Conservation (phyloP, 2,888 invertebrate genomes). For the Scaptodrosophila latifasciaeformis region DNA sequence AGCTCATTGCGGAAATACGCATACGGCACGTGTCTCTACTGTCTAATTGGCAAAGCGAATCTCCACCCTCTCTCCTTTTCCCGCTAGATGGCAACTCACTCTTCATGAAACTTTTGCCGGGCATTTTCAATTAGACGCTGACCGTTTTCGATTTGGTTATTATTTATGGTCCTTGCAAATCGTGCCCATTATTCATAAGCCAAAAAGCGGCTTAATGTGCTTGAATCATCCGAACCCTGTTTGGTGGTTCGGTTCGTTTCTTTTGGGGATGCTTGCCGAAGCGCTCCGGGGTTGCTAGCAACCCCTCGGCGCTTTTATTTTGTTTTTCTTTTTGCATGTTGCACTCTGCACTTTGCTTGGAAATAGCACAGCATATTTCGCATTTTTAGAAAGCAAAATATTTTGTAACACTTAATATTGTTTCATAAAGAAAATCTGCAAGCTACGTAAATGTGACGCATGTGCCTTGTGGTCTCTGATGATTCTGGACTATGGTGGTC, state of each 20-base stretch:
- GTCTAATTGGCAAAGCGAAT: constrained; percentile 61
- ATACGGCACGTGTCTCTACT: constrained; percentile 62
- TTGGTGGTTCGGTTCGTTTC: too few relatives aligned
- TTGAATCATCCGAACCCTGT: background rate
- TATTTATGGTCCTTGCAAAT: constrained; percentile 61
- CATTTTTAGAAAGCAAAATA: too few relatives aligned
- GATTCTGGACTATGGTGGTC: background rate
- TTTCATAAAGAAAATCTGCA: too few relatives aligned
- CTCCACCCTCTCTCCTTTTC: constrained; percentile 43
- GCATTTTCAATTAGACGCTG: constrained; percentile 63
- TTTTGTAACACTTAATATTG: too few relatives aligned
- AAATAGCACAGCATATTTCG: too few relatives aligned
- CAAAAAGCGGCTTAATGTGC: constrained; percentile 51
- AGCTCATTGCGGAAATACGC: constrained; percentile 55
- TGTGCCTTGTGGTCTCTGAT: constrained; percentile 42
- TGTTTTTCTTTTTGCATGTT: too few relatives aligned
- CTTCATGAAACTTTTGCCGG: constrained; percentile 22
- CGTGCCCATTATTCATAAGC: constrained; percentile 67
- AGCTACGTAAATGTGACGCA: constrained; percentile 37
- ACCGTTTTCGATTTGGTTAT: constrained; percentile 65
- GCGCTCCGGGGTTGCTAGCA: too few relatives aligned
- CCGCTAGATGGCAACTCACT: constrained; percentile 2
- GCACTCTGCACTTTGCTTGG: constrained; percentile 9
- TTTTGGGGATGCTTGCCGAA: background rate
- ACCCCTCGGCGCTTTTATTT: too few relatives aligned